phyloP scores from a whole-genome alignment of 2,797 vertebrate species.

The Urophycis tenuis region DNA sequence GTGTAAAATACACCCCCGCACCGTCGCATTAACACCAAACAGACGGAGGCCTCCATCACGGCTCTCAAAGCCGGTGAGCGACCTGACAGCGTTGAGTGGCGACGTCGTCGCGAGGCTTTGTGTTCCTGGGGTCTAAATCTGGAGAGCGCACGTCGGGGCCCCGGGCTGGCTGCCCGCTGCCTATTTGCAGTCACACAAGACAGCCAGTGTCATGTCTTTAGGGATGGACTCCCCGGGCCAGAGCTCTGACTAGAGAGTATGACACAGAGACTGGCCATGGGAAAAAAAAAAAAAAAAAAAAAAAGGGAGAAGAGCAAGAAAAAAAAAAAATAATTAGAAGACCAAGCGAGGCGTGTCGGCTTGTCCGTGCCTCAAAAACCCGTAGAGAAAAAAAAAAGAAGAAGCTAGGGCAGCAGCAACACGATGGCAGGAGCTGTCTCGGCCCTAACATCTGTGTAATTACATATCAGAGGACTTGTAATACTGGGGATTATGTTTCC shows the following conservation, averaged over 20 bases:
- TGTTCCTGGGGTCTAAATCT: slow-evolving; percentile 55
- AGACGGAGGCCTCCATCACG: neutral
- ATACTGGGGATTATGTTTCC: slow-evolving; percentile 35
- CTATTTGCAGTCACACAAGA: slow-evolving; percentile 41
- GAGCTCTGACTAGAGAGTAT: slow-evolving; percentile 44
- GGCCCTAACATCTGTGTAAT: slow-evolving; percentile 60
- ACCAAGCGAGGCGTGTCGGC: slow-evolving; percentile 65
- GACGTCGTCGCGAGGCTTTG: slow-evolving; percentile 33
- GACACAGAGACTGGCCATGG: slow-evolving; percentile 53
- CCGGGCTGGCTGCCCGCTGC: slow-evolving; percentile 39
- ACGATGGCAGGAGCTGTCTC: slow-evolving; percentile 59
- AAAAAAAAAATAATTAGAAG: slow-evolving; percentile 70
- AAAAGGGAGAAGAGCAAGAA: slow-evolving; percentile 48
- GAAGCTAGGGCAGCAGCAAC: slow-evolving; percentile 23
- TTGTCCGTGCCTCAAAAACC: slow-evolving; percentile 62
- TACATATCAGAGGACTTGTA: slow-evolving; percentile 47
- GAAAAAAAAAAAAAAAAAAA: slow-evolving; percentile 61
- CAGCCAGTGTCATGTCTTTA: slow-evolving; percentile 52
- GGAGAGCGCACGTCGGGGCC: slow-evolving; percentile 57
- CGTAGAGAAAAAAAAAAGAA: slow-evolving; percentile 55
- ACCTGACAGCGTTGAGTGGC: neutral
- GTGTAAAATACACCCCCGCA: neutral
- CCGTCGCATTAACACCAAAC: neutral
- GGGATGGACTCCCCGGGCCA: slow-evolving; percentile 53
- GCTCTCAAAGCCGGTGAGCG: neutral